phyloP scores from a whole-genome alignment of 2,888 invertebrate genomes.

The Lasioglossum oenotherae region DNA sequence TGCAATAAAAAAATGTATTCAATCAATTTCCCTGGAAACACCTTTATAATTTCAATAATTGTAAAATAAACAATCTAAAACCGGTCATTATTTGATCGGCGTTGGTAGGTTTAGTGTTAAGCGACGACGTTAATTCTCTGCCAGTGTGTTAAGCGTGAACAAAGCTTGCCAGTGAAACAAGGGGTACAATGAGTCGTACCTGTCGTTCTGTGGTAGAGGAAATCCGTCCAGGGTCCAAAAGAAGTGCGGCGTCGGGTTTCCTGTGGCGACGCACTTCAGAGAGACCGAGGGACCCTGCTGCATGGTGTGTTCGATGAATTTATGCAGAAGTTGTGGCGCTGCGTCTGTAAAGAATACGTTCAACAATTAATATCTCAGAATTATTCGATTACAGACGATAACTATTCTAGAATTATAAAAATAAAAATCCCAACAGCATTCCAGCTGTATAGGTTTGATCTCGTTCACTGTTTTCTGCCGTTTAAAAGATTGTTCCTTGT shows the following conservation, averaged over 20 bases:
- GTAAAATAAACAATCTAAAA: no score
- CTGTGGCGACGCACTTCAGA: conserved; percentile 96
- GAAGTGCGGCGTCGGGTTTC: conserved; percentile 96
- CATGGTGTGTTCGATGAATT: conserved; percentile 96
- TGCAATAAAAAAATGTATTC: no score
- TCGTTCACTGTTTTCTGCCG: no score
- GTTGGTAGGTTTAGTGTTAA: no score
- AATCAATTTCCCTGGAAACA: no score
- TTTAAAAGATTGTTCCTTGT: not conserved
- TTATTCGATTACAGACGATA: not conserved
- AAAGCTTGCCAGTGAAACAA: no score
- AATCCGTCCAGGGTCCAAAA: conserved; percentile 96
- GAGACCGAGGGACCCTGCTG: conserved; percentile 96
- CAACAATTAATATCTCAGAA: no score
- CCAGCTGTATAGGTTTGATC: no score
- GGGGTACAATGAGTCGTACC: conserved; percentile 82
- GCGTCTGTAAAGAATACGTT: conserved; percentile 87
- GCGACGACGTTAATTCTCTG: no score
- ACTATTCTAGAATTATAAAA: not conserved
- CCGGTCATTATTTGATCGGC: no score
- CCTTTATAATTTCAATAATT: no score
- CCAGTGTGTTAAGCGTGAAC: no score
- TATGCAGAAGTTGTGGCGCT: conserved; percentile 94
- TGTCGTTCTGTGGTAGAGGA: conserved; percentile 90
- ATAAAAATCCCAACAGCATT: not conserved